Evolutionary conservation across 2,888 invertebrate genomes (phyloP).

Genomic region (Phalera bucephala): DNA sequence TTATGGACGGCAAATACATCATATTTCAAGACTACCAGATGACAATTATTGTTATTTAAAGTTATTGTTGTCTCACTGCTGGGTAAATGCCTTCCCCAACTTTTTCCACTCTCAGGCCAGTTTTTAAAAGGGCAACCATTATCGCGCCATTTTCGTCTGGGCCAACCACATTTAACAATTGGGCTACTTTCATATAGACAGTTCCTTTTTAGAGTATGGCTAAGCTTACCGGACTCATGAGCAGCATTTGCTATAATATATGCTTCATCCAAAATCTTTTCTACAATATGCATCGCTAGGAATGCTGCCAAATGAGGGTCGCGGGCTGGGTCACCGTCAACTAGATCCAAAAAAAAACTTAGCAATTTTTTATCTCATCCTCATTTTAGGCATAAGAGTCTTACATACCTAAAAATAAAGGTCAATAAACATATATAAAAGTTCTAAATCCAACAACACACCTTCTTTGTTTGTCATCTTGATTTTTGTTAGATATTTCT

Average conservation of each 20-base stretch:
- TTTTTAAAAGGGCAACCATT: too few species aligned
- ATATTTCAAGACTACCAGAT: too few species aligned
- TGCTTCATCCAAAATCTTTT: conserved; percentile 69
- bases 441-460: conserved; percentile 30
- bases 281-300: conserved; percentile 62
- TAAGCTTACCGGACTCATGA: conserved; percentile 58
- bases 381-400: not conserved
- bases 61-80: too few species aligned
- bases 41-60: conserved; percentile 3
- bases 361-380: conserved; percentile 7
- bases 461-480: conserved; percentile 59
- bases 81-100: too few species aligned
- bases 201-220: too few species aligned
- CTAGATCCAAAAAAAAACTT: conserved; percentile 28
- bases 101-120: too few species aligned
- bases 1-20: too few species aligned
- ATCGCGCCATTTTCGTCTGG: too few species aligned
- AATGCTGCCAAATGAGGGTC: conserved; percentile 48
- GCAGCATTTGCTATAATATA: conserved; percentile 59
- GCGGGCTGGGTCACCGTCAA: conserved; percentile 35
- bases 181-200: too few species aligned
- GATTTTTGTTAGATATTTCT: conserved; percentile 4
- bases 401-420: conserved; percentile 19
- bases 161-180: too few species aligned
- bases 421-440: conserved; percentile 17